Evolutionary conservation across 2,888 invertebrate genomes (phyloP).

Genomic region (Ecdyonurus torrentis): DNA sequence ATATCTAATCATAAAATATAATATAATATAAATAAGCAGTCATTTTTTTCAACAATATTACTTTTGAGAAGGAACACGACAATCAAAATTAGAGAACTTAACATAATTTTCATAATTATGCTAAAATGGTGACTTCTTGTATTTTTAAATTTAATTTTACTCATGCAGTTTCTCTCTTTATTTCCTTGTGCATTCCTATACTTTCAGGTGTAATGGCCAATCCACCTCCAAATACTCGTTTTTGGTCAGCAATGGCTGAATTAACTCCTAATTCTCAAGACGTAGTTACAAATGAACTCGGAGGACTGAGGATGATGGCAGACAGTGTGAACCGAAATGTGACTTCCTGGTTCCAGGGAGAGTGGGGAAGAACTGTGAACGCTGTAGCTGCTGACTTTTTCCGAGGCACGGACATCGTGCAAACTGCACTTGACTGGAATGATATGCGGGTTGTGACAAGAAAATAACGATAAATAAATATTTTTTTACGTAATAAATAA

Average conservation of each 20-base stretch:
- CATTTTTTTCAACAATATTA: too few species aligned
- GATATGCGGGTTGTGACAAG: constrained; percentile 2
- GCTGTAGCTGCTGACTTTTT: constrained; percentile 59
- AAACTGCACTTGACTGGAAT: constrained; percentile 23
- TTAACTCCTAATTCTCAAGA: constrained; percentile 48
- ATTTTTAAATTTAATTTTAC: too few species aligned
- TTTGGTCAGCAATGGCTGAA: constrained; percentile 54
- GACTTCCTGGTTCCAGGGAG: constrained; percentile 38
- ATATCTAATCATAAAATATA: too few species aligned
- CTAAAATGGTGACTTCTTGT: too few species aligned
- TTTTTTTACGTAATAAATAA: too few species aligned
- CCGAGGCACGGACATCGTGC: constrained; percentile 50
- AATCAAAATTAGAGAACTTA: too few species aligned
- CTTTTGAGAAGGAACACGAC: too few species aligned
- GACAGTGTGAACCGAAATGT: constrained; percentile 51
- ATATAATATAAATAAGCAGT: too few species aligned
- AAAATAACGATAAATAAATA: too few species aligned
- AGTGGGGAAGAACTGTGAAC: constrained; percentile 30
- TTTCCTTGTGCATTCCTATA: too few species aligned
- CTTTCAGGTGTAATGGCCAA: background rate
- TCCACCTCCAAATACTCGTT: constrained; percentile 14
- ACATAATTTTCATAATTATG: too few species aligned
- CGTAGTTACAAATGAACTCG: constrained; percentile 39
- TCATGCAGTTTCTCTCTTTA: too few species aligned
- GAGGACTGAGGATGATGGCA: constrained; percentile 45